phyloP scores from a whole-genome alignment of 2,888 invertebrate species.

The Chrysina gloriosa region DNA sequence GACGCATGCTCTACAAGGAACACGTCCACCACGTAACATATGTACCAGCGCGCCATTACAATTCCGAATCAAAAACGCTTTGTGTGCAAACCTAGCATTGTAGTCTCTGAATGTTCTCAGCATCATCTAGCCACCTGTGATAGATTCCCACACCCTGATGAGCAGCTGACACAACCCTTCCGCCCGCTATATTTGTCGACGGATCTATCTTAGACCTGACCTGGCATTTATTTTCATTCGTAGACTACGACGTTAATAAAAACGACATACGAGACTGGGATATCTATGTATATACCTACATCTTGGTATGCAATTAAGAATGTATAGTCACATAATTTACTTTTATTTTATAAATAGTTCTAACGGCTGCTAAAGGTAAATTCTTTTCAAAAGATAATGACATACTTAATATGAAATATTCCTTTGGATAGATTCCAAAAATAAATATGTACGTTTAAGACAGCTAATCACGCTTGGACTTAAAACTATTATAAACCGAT shows the following conservation, averaged over 20 bases:
- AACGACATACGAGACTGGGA: too few species aligned
- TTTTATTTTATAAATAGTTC: too few species aligned
- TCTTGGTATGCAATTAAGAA: too few species aligned
- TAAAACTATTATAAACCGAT: too few species aligned
- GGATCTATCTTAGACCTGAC: constrained; percentile 33
- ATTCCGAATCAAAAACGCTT: constrained; percentile 18
- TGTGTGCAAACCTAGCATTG: constrained; percentile 40
- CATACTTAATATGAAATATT: neutral
- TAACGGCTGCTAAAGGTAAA: too few species aligned
- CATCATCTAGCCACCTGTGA: constrained; percentile 59
- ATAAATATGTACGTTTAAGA: neutral
- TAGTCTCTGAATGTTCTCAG: constrained; percentile 48
- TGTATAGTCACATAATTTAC: too few species aligned
- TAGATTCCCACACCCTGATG: constrained; percentile 62
- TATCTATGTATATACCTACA: too few species aligned
- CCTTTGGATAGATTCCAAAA: neutral
- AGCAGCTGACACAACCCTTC: constrained; percentile 63
- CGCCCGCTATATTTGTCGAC: constrained; percentile 54
- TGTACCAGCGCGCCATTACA: neutral
- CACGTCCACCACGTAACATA: constrained; percentile 1
- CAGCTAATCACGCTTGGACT: too few species aligned
- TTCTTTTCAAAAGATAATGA: too few species aligned
- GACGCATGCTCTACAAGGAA: constrained; percentile 2
- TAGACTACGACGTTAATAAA: neutral
- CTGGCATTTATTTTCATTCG: constrained; percentile 14